Percentiles rank a stretch among this genome's conserved stretches.
These are phyloP conservation scores for Pantala flavescens DNA, from an alignment of 1,140 invertebrate species.

Conservation along the genomic window DNA sequence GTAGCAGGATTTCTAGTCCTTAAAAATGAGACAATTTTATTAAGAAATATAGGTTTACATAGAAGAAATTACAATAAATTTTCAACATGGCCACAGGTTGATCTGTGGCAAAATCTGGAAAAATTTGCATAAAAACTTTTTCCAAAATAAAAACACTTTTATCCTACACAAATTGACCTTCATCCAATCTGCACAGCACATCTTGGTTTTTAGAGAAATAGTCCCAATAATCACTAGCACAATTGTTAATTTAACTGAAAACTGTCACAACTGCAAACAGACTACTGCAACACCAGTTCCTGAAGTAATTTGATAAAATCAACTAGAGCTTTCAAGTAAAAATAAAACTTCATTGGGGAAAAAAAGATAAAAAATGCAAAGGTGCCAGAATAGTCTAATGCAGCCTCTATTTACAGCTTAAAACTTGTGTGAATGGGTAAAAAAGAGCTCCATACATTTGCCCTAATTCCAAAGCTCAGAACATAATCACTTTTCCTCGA, in stretches of 20 bases:
- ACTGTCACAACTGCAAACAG: background rate
- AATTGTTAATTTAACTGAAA: background rate
- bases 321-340: background rate
- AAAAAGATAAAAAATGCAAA: background rate
- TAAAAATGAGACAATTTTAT: conserved; percentile 1
- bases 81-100: background rate
- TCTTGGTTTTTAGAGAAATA: background rate
- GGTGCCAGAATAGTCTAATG: background rate
- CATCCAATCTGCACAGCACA: background rate
- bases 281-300: background rate
- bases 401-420: conserved; percentile 1
- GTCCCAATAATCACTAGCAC: background rate
- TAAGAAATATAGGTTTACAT: conserved; percentile 4
- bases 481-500: background rate
- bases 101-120: background rate
- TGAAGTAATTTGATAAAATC: background rate
- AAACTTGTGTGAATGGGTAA: background rate
- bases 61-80: conserved; percentile 5
- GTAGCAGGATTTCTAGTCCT: background rate
- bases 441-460: background rate
- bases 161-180: background rate
- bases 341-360: background rate
- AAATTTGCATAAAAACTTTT: background rate
- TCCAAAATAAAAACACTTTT: conserved; percentile 8
- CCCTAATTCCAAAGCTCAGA: background rate